Percentiles rank a stretch among this genome's conserved stretches.
Evolutionary conservation across 2,113 vertebrate genomes (phyloP).

Genomic region (Buteo buteo): DNA sequence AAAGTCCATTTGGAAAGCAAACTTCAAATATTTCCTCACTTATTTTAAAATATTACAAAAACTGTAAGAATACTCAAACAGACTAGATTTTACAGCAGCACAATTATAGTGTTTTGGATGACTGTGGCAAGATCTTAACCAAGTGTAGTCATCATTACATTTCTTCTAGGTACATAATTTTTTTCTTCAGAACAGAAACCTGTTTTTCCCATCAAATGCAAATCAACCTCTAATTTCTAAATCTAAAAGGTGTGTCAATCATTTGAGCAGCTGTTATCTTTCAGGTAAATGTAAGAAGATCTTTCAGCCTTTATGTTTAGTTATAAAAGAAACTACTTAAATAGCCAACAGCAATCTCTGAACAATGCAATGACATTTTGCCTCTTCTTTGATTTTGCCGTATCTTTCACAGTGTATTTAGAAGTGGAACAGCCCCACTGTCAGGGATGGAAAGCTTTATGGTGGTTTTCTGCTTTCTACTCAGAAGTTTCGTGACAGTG

Average conservation of each 20-base stretch:
- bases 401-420: neutral
- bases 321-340: neutral
- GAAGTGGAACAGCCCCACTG: neutral
- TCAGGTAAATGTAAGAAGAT: neutral
- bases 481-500: neutral
- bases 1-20: neutral
- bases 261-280: neutral
- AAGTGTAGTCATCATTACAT: neutral
- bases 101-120: neutral
- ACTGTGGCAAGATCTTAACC: neutral
- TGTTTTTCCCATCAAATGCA: neutral
- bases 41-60: neutral
- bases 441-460: neutral
- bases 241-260: neutral
- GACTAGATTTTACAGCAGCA: neutral
- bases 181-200: neutral
- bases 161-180: neutral
- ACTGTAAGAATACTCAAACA: neutral
- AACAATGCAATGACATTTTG: neutral
- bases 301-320: neutral
- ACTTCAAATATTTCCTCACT: neutral
- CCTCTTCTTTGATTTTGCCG: neutral
- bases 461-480: neutral
- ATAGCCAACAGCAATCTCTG: neutral
- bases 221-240: neutral